phyloP scores from a whole-genome alignment of 2,888 invertebrate species.

The Sacculina carcini region DNA sequence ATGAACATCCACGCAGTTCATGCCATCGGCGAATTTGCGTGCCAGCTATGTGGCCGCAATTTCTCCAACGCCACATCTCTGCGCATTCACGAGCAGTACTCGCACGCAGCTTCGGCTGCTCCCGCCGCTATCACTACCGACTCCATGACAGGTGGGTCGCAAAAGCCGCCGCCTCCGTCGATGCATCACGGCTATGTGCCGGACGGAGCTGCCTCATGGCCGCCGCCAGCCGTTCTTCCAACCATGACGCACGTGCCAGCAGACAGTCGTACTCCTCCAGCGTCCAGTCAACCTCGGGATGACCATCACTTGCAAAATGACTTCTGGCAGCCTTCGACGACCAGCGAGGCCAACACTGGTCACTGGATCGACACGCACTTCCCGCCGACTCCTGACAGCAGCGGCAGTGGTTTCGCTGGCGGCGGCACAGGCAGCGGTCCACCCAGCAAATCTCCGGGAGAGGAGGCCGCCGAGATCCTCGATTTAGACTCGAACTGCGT shows the following conservation, averaged over 20 bases:
- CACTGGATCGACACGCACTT: not conserved
- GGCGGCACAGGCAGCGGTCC: too few species aligned
- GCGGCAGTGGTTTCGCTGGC: not conserved
- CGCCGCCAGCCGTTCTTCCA: too few species aligned
- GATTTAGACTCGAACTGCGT: conserved; percentile 13
- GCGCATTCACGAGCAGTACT: not conserved
- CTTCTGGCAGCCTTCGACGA: not conserved
- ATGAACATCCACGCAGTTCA: too few species aligned
- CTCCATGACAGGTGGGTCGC: too few species aligned
- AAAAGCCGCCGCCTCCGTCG: too few species aligned
- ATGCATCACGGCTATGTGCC: too few species aligned
- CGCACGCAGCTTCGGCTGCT: not conserved
- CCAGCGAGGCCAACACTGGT: too few species aligned
- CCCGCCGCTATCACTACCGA: not conserved
- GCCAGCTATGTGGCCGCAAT: not conserved
- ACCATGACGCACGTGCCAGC: too few species aligned
- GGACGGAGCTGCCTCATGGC: too few species aligned
- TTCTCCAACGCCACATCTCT: not conserved
- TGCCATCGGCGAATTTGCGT: not conserved
- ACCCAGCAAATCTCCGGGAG: not conserved
- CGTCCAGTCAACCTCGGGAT: too few species aligned
- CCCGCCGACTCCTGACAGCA: not conserved
- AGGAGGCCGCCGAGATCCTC: conserved; percentile 10
- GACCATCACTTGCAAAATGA: not conserved
- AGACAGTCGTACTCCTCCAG: too few species aligned